Evolutionary conservation across 1,140 invertebrate genomes (phyloP).

Genomic region (Drosophila melanica): DNA sequence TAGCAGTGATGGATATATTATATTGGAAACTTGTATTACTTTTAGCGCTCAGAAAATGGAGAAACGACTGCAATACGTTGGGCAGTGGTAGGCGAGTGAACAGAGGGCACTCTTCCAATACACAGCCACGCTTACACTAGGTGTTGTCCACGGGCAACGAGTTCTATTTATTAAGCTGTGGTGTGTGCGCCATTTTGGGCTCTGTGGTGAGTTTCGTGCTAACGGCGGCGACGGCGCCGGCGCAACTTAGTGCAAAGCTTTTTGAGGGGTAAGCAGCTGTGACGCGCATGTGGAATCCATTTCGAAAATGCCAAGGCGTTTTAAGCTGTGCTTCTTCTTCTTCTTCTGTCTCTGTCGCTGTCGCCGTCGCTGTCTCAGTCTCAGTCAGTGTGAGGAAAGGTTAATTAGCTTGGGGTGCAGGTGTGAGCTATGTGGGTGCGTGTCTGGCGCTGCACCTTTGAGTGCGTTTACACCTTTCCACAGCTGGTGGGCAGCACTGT

Average conservation of each 20-base stretch:
- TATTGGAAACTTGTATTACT: constrained; percentile 51
- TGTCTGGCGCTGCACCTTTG: constrained; percentile 40
- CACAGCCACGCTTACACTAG: constrained; percentile 84
- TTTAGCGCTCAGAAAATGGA: constrained; percentile 53
- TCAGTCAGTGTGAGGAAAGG: constrained; percentile 58
- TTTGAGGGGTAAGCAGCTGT: constrained; percentile 40
- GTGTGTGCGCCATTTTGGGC: constrained; percentile 63
- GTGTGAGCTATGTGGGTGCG: constrained; percentile 46
- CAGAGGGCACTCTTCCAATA: constrained; percentile 80
- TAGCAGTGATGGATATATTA: constrained; percentile 1
- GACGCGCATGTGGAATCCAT: constrained; percentile 60
- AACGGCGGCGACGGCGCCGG: constrained; percentile 50
- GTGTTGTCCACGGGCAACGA: constrained; percentile 81
- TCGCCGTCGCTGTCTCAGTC: constrained; percentile 2
- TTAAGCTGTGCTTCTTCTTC: background rate
- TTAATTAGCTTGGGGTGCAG: constrained; percentile 70
- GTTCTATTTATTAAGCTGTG: constrained; percentile 84
- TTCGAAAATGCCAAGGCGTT: constrained; percentile 65
- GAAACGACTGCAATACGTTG: constrained; percentile 23
- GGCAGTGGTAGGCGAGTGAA: constrained; percentile 58
- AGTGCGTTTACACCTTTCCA: constrained; percentile 9
- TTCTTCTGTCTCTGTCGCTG: constrained; percentile 8
- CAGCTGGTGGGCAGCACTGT: constrained; percentile 26
- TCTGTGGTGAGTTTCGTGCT: constrained; percentile 57
- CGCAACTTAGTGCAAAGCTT: constrained; percentile 53